These are phyloP conservation scores for Saturnia japonica DNA, from an alignment of 2,888 invertebrate genomes.

Conservation along the genomic window DNA sequence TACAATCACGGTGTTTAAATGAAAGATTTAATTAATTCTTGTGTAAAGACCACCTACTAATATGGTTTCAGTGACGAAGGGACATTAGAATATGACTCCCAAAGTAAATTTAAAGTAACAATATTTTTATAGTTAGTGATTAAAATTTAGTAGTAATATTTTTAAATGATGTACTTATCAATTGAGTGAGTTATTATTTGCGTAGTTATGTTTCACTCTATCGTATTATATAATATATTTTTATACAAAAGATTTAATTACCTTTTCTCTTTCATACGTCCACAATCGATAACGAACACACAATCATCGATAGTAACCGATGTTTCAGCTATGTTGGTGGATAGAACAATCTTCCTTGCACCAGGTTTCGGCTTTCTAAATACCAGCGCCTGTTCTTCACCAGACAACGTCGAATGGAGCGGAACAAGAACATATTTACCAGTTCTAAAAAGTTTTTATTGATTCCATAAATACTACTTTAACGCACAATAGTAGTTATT, in stretches of 20 bases:
- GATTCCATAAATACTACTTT: too few relatives aligned
- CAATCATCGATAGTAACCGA: slow-evolving; percentile 98
- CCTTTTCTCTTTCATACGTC: slow-evolving; percentile 95
- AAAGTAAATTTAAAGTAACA: neutral
- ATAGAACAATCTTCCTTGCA: slow-evolving; percentile 92
- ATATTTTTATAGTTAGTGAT: neutral
- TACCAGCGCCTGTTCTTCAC: slow-evolving; percentile 90
- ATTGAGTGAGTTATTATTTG: too few relatives aligned
- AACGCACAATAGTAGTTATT: too few relatives aligned
- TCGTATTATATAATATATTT: neutral
- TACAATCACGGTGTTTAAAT: neutral
- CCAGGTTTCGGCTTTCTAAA: slow-evolving; percentile 86
- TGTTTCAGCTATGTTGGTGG: slow-evolving; percentile 97
- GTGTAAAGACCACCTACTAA: too few relatives aligned
- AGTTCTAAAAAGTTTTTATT: slow-evolving; percentile 69
- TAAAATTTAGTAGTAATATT: too few relatives aligned
- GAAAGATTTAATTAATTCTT: too few relatives aligned
- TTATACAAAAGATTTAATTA: slow-evolving; percentile 33
- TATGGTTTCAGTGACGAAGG: neutral
- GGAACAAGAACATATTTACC: slow-evolving; percentile 89
- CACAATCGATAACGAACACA: slow-evolving; percentile 95
- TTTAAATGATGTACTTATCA: too few relatives aligned
- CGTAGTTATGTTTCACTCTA: too few relatives aligned
- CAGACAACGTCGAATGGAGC: slow-evolving; percentile 91
- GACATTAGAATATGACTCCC: neutral